phyloP scores from a whole-genome alignment of 2,113 vertebrate genomes.

The Oncorhynchus gorbuscha region DNA sequence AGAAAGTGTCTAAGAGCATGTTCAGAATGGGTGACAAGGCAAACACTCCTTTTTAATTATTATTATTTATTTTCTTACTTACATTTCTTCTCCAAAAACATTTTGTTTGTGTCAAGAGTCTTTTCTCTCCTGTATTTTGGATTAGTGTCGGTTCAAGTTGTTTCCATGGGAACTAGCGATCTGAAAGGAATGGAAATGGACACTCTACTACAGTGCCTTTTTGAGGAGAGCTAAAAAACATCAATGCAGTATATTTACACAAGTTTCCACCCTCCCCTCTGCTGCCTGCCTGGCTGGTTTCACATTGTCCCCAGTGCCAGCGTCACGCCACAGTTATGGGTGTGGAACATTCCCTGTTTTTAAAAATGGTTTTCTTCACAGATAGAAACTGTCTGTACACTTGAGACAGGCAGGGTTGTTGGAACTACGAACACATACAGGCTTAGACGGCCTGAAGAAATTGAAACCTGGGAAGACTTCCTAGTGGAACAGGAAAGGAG shows the following conservation, averaged over 20 bases:
- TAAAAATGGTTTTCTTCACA: neutral
- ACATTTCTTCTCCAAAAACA: neutral
- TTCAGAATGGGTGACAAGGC: constrained; percentile 30
- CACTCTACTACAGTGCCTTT: constrained; percentile 40
- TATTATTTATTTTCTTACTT: neutral
- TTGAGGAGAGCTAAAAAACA: constrained; percentile 42
- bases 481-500: too few species aligned
- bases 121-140: constrained; percentile 2
- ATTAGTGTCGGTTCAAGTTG: constrained; percentile 28
- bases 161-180: constrained; percentile 56
- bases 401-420: constrained; percentile 6
- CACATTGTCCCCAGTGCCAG: constrained; percentile 41
- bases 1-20: constrained; percentile 11
- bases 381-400: constrained; percentile 26
- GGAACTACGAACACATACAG: neutral
- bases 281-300: constrained; percentile 28
- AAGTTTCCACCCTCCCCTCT: constrained; percentile 55
- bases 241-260: constrained; percentile 57
- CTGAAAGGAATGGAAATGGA: constrained; percentile 51
- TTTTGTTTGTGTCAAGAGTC: constrained; percentile 23
- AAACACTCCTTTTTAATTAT: too few species aligned
- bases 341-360: constrained; percentile 71
- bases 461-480: too few species aligned
- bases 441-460: too few species aligned
- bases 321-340: constrained; percentile 53